Percentiles rank a stretch among this genome's conserved stretches.
Evolutionary conservation across 2,113 vertebrate genomes (phyloP).

Genomic region (Charina bottae): DNA sequence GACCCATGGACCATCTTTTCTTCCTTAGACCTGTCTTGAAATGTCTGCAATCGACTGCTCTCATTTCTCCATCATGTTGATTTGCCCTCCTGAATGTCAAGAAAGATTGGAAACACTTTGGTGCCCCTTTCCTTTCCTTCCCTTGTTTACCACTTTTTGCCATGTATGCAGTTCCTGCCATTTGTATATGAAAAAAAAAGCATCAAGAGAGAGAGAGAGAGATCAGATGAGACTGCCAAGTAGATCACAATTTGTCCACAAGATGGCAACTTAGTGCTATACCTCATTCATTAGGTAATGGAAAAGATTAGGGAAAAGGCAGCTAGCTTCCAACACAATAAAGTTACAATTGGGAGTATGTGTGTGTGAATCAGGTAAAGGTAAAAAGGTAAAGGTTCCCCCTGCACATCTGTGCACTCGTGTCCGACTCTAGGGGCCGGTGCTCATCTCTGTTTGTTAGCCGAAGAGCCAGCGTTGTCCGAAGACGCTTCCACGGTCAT

Average conservation of each 20-base stretch:
- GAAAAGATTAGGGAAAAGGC: not conserved
- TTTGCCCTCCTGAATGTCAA: not conserved
- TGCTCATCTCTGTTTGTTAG: too few species aligned
- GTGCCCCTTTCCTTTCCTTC: too few species aligned
- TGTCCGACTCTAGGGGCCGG: too few species aligned
- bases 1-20: not conserved
- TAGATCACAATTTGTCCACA: not conserved
- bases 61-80: not conserved
- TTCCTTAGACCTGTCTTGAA: not conserved
- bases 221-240: too few species aligned
- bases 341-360: not conserved
- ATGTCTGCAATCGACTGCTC: not conserved
- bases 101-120: not conserved
- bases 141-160: not conserved
- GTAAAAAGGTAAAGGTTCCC: too few species aligned
- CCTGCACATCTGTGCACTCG: too few species aligned
- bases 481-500: too few species aligned
- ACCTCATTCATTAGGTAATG: not conserved
- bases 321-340: not conserved
- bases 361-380: not conserved
- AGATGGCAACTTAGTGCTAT: not conserved
- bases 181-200: not conserved
- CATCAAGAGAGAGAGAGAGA: not conserved
- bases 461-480: too few species aligned
- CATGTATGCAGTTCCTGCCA: not conserved